Evolutionary conservation across 2,888 invertebrate species (phyloP), one percentile per base, ranked within the genome.

Genomic region (Hecatera dysodea): DNA sequence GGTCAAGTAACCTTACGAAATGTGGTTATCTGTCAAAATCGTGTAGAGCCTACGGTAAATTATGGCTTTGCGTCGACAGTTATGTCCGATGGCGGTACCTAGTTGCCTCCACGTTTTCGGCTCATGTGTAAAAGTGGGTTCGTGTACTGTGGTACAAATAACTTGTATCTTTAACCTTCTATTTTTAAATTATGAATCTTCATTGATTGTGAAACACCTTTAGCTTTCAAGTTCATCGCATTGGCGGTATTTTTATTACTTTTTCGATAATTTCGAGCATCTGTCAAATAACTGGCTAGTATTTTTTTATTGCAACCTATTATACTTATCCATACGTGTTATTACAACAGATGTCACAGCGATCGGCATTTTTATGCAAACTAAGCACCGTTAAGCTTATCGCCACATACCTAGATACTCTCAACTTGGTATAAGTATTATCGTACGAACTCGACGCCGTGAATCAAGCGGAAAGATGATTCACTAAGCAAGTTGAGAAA

Each of bases 381-480:
- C 62, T 82, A 77, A 75, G 77, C 66, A n/a, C 44, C 70, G 61
- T 64, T 67, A 75, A 61, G 69, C 81, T 87, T 88, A 87, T 88
- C 86, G 64, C 67, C 63, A 70, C 71, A 70, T 72, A 76, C 66
- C 75, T 78, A 67, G 60, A 52, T 72, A 78, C 78, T 78, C 72
- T 70, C 50, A 53, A 64, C 71, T 80, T 72, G 70, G 63, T 61
- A 72, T 78, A n/a, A 68, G 69, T 75, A 74, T 82, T 82, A 84
- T 82, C 73, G 78, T 84, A 81, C 77, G 76, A 83, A 83, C 59
- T 56, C 81, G 66, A 56, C 83, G 74, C 84, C 86, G 90, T 92
- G 93, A 93, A 92, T 94, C 93, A 91, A 90, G 92, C 94, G 94
- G 94, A 94, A 93, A 94, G 93, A 93, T 95, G 95, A 95, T 91